phyloP scores from a whole-genome alignment of 2,797 vertebrate genomes.

The Molothrus aeneus region DNA sequence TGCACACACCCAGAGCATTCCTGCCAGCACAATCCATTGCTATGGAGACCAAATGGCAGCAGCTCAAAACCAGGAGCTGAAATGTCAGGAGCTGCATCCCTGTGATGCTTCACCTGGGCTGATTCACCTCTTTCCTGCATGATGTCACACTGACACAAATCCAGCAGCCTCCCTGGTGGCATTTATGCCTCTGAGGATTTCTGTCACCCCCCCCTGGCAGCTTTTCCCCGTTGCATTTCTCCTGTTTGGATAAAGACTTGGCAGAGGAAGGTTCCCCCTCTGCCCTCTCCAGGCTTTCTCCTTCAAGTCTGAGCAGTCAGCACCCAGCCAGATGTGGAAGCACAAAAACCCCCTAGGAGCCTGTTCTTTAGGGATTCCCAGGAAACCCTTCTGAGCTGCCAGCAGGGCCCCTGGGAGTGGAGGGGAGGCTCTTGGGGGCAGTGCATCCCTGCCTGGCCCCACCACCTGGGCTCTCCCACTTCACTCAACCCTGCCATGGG shows the following conservation, averaged over 20 bases:
- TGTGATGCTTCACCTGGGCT: neutral
- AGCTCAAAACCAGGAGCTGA: neutral
- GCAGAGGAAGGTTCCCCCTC: neutral
- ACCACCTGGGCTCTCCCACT: neutral
- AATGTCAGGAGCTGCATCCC: neutral
- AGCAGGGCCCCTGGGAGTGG: neutral
- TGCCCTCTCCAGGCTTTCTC: neutral
- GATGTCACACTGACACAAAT: neutral
- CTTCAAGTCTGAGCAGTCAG: neutral
- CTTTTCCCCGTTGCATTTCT: neutral
- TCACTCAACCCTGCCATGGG: neutral
- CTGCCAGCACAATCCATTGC: slow-evolving; percentile 10
- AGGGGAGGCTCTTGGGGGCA: neutral
- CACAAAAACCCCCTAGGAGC: neutral
- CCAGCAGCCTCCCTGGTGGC: neutral
- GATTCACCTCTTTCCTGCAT: neutral
- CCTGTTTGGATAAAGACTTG: neutral
- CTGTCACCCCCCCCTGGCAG: neutral
- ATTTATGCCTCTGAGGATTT: neutral
- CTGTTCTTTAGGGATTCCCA: neutral
- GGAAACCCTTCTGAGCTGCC: neutral
- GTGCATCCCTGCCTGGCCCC: neutral
- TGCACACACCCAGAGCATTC: neutral
- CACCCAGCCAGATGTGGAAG: neutral
- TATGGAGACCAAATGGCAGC: slow-evolving; percentile 21